Evolutionary conservation across 2,797 vertebrate genomes (phyloP).

Genomic region (Lacerta agilis): DNA sequence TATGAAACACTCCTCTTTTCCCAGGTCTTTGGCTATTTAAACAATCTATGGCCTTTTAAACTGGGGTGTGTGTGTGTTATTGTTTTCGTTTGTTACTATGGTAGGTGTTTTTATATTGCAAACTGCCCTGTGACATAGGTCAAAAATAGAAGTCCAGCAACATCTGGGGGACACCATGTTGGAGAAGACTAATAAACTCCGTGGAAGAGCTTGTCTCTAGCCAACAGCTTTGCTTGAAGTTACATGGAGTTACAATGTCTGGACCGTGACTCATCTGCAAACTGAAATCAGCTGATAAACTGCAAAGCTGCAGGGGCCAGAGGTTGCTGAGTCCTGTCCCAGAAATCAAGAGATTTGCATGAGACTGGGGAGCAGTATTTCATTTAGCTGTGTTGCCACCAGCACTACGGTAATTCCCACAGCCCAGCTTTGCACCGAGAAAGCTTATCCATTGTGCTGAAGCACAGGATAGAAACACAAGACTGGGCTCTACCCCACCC

Average conservation of each 20-base stretch:
- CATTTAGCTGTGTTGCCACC: background rate
- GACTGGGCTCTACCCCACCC: background rate
- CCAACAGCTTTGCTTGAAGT: background rate
- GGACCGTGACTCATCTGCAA: background rate
- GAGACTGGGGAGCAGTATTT: background rate
- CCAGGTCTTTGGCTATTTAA: too few species aligned
- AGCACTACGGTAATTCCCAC: background rate
- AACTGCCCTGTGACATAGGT: too few species aligned
- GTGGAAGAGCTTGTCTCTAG: background rate
- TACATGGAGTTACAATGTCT: background rate
- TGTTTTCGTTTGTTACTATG: too few species aligned
- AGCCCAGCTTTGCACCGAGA: background rate
- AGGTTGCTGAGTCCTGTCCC: background rate
- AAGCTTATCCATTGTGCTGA: background rate
- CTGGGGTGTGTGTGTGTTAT: too few species aligned
- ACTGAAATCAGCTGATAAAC: background rate
- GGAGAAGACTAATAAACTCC: accelerated
- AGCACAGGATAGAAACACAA: background rate
- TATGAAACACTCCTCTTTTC: too few species aligned
- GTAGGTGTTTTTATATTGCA: too few species aligned
- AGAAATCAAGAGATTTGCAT: background rate
- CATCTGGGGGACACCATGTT: too few species aligned
- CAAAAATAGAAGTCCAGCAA: too few species aligned
- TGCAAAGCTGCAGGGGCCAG: background rate
- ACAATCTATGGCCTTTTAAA: too few species aligned